These are phyloP conservation scores for Pyrocoelia pectoralis DNA, from an alignment of 2,888 invertebrate species.

Conservation along the genomic window DNA sequence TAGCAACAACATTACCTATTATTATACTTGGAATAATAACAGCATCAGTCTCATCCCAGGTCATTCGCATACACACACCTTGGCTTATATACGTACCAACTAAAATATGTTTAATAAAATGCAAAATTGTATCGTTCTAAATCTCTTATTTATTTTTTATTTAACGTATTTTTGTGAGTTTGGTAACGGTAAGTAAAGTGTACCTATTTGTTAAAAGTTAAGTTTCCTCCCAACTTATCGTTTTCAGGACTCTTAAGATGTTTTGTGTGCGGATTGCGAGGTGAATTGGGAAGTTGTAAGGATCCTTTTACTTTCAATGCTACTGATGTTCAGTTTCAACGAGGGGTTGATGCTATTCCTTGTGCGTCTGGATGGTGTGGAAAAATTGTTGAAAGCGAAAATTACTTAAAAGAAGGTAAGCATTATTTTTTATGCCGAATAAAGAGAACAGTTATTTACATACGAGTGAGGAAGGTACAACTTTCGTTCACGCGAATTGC, in stretches of 20 bases:
- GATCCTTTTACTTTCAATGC: slow-evolving; percentile 85
- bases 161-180: slow-evolving; percentile 29
- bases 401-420: slow-evolving; percentile 77
- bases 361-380: slow-evolving; percentile 95
- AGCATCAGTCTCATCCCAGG: too few relatives aligned
- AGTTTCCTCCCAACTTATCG: background rate
- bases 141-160: slow-evolving; percentile 29
- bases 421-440: slow-evolving; percentile 19
- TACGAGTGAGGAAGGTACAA: too few relatives aligned
- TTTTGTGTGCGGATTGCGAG: slow-evolving; percentile 85
- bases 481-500: too few relatives aligned
- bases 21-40: too few relatives aligned
- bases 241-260: slow-evolving; percentile 75
- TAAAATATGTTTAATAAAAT: slow-evolving; percentile 18
- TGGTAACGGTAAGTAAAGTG: slow-evolving; percentile 36
- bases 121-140: slow-evolving; percentile 28
- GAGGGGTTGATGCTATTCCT: slow-evolving; percentile 78
- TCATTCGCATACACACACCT: too few relatives aligned
- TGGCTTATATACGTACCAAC: too few relatives aligned
- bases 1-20: too few relatives aligned
- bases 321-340: slow-evolving; percentile 74
- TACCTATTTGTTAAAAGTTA: slow-evolving; percentile 24
- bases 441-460: too few relatives aligned
- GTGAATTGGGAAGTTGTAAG: slow-evolving; percentile 87
- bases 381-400: slow-evolving; percentile 85